Evolutionary conservation across 2,888 invertebrate genomes (phyloP).

Genomic region (Drosophila kokeensis): DNA sequence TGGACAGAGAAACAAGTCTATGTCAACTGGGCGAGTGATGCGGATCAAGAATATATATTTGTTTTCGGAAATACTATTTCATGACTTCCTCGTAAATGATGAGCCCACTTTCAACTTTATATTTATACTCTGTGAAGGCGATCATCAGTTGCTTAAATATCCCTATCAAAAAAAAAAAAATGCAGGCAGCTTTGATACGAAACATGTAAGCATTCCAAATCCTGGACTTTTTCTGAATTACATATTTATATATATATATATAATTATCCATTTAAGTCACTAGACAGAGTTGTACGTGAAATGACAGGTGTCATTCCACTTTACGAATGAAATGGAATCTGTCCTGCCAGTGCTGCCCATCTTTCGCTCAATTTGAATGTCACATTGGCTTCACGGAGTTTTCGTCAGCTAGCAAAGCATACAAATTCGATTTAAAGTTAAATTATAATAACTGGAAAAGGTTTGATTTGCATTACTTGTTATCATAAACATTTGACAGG

Average conservation of each 20-base stretch:
- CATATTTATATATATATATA: background rate
- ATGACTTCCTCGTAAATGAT: background rate
- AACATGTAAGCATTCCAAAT: background rate
- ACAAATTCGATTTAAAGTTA: background rate
- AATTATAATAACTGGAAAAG: background rate
- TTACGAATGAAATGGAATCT: too few species aligned
- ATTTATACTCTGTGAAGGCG: background rate
- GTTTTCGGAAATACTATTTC: background rate
- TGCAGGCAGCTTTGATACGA: background rate
- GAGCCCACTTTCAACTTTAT: background rate
- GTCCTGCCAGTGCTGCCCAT: conserved; percentile 1
- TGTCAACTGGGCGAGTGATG: too few species aligned
- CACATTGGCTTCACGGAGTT: background rate
- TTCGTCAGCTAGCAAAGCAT: background rate
- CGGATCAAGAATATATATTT: background rate
- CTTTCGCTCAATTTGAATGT: background rate
- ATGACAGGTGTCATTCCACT: background rate
- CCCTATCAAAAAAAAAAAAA: background rate
- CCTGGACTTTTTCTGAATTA: background rate
- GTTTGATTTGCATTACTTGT: background rate
- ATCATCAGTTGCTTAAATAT: background rate
- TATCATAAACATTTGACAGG: conserved; percentile 30
- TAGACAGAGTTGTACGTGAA: too few species aligned
- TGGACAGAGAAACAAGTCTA: too few species aligned
- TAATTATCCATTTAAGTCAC: background rate